Evolutionary conservation across 2,797 vertebrate species (phyloP).

Genomic region (Triplophysa bombifrons): DNA sequence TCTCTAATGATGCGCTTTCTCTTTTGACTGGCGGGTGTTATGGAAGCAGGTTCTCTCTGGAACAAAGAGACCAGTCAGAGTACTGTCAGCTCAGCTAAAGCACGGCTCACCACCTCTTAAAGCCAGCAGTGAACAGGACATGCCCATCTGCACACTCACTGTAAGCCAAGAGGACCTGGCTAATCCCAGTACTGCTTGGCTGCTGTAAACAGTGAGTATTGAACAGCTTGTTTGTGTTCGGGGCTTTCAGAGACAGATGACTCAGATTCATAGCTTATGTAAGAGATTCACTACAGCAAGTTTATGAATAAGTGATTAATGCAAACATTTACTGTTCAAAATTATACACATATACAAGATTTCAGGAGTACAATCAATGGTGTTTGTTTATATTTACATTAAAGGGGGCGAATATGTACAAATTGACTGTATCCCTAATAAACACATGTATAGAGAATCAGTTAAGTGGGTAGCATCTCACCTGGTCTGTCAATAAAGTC

Average conservation of each 20-base stretch:
- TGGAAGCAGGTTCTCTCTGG: constrained; percentile 58
- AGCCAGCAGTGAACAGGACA: constrained; percentile 55
- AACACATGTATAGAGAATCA: neutral
- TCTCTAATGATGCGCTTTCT: constrained; percentile 35
- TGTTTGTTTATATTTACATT: no score
- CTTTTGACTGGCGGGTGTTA: constrained; percentile 17
- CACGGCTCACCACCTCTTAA: constrained; percentile 73
- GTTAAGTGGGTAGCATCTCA: constrained; percentile 55
- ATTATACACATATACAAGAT: neutral
- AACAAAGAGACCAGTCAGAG: constrained; percentile 58
- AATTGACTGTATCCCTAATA: neutral
- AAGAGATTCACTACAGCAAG: neutral
- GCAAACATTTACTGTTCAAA: neutral
- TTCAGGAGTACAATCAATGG: no score
- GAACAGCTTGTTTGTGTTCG: constrained; percentile 39
- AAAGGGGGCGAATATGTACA: neutral
- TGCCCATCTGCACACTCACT: constrained; percentile 52
- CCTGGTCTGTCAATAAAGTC: constrained; percentile 88
- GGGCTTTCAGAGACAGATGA: constrained; percentile 2
- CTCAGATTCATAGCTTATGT: constrained; percentile 2
- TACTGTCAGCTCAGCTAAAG: constrained; percentile 75
- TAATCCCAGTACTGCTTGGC: constrained; percentile 37
- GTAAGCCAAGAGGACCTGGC: constrained; percentile 50
- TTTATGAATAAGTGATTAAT: neutral
- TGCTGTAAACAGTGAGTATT: constrained; percentile 47